Evolutionary conservation across 2,113 vertebrate genomes (phyloP).

Genomic region (Sciurus niger): DNA sequence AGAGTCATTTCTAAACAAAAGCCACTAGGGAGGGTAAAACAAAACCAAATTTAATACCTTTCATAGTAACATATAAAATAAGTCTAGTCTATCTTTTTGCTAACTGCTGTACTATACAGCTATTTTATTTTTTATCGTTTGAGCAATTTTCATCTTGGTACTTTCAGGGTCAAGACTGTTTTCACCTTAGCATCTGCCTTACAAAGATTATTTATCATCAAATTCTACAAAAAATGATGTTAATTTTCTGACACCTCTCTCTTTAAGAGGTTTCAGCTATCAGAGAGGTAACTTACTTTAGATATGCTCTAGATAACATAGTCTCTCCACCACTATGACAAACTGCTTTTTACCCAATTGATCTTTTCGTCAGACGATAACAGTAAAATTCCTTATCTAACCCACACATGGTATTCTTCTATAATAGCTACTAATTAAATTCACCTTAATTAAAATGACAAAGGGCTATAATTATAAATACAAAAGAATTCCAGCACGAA

Average conservation of each 20-base stretch:
- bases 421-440: slow-evolving; percentile 19
- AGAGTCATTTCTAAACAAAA: slow-evolving; percentile 7
- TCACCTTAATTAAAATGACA: neutral
- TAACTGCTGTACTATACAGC: neutral
- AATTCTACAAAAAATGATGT: neutral
- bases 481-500: neutral
- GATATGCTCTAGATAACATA: neutral
- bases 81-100: neutral
- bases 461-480: neutral
- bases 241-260: neutral
- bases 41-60: neutral
- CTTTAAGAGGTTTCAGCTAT: neutral
- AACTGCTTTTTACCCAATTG: neutral
- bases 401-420: neutral
- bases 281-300: neutral
- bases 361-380: neutral
- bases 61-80: neutral
- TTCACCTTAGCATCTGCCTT: neutral
- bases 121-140: slow-evolving; percentile 5
- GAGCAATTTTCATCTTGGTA: neutral
- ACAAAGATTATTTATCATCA: neutral
- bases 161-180: slow-evolving; percentile 8
- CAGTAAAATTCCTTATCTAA: neutral
- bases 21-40: neutral
- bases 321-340: neutral